Conservation (phyloP, 2,888 invertebrate genomes). For the Sialis lutaria region DNA sequence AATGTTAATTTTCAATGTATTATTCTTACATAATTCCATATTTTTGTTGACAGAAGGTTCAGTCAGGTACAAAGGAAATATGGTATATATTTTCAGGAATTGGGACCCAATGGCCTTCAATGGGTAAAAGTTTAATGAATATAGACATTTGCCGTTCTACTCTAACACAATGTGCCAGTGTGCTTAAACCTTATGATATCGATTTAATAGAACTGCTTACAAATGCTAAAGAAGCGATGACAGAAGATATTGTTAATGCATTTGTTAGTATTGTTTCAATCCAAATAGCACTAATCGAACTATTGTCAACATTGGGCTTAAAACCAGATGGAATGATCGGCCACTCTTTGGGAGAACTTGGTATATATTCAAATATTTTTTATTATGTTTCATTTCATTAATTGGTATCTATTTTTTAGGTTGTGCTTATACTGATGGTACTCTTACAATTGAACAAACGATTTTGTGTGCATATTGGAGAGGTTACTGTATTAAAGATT, state of each 20-base stretch:
- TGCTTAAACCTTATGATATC: slow-evolving; percentile 31
- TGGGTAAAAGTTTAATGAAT: slow-evolving; percentile 39
- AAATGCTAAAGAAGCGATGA: slow-evolving; percentile 25
- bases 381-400: background rate
- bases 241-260: slow-evolving; percentile 33
- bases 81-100: slow-evolving; percentile 53
- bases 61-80: slow-evolving; percentile 14
- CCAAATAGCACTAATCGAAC: slow-evolving; percentile 69
- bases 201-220: slow-evolving; percentile 33
- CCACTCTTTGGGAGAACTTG: slow-evolving; percentile 68
- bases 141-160: slow-evolving; percentile 37
- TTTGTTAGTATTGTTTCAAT: slow-evolving; percentile 38
- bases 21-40: too few relatives aligned
- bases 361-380: too few relatives aligned
- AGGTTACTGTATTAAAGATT: slow-evolving; percentile 27
- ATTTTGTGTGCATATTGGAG: slow-evolving; percentile 39
- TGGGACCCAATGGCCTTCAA: slow-evolving; percentile 47
- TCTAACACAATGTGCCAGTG: slow-evolving; percentile 29
- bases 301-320: slow-evolving; percentile 53
- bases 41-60: too few relatives aligned
- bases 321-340: slow-evolving; percentile 83
- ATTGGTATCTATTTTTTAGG: slow-evolving; percentile 19
- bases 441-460: slow-evolving; percentile 39
- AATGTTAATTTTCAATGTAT: too few relatives aligned
- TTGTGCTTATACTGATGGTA: slow-evolving; percentile 46